Conservation (phyloP, 2,113 vertebrate genomes). For the Epinephelus cyanopodus region DNA sequence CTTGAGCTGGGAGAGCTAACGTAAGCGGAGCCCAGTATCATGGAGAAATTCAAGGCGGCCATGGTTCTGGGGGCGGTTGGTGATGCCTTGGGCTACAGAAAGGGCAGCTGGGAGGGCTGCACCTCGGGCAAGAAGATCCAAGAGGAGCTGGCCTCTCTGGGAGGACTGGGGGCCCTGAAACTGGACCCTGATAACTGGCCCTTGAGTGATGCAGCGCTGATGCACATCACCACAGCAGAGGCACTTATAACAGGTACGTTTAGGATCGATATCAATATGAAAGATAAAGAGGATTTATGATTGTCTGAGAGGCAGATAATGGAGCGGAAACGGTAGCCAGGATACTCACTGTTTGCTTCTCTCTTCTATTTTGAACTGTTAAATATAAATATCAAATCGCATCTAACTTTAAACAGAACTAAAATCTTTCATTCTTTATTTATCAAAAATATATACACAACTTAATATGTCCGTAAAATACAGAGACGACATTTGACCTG, state of each 20-base stretch:
- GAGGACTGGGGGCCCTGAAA: conserved; percentile 88
- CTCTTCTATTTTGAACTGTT: background rate
- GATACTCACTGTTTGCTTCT: background rate
- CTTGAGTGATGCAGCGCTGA: conserved; percentile 91
- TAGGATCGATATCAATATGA: background rate
- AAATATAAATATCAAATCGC: background rate
- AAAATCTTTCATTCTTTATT: background rate
- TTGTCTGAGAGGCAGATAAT: background rate
- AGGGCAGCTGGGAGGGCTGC: conserved; percentile 86
- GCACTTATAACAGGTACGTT: conserved; percentile 92
- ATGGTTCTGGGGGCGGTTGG: conserved; percentile 91
- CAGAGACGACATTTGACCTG: background rate
- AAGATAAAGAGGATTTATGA: background rate
- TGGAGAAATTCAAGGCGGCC: conserved; percentile 95
- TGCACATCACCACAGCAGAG: conserved; percentile 95
- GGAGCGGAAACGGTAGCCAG: background rate
- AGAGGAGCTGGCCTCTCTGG: conserved; percentile 87
- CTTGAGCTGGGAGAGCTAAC: background rate
- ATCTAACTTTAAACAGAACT: background rate
- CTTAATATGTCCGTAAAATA: conserved; percentile 2
- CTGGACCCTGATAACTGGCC: conserved; percentile 92
- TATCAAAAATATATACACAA: background rate
- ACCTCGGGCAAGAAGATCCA: conserved; percentile 87
- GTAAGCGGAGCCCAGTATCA: conserved; percentile 51
- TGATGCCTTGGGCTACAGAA: conserved; percentile 91